Base-by-base conservation (phyloP, 2,113 vertebrate species). In the Cathartes aura region DNA sequence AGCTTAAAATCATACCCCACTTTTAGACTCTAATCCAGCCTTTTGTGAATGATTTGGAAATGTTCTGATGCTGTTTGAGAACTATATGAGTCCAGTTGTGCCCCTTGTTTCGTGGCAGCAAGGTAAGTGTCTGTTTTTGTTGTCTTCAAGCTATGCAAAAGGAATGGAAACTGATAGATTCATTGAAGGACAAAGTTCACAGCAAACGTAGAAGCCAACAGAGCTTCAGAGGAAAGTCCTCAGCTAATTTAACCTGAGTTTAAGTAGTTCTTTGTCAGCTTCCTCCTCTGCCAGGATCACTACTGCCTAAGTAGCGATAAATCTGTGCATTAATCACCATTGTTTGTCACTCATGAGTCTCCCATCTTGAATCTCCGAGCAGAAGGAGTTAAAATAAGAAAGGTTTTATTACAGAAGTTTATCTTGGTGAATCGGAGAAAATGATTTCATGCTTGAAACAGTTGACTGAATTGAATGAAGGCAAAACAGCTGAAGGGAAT, bases 401-500 rank as follows among this genome's bases (percentile, higher is more conserved):
- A 89, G 67, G 8, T 71, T 92, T 93, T 93, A 48, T 87, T 82
- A 29, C 74, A 80, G 60, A 43, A 52, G 18, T 20, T 89, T 89
- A 74, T 78, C 88, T 83, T 58, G 45, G 55, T 92, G 79, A 83
- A 92, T 94, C 74, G 80, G 78, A 75, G 48, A 91, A 90, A 93
- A 87, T 5, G 3, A 94, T 94, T 97, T 97, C 74, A 75, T 82
- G 84, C 84, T 94, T 88, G 71, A 56, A 92, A 91, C 73, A 92
- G 78, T 73, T 93, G 87, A 84, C 36, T 72, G 76, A 90, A 90
- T 89, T 87, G 56, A 90, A 27, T 75, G 64, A 91, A 94, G 83
- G 66, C 66, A 66, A 76, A 95, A 67, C 55, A 47, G 68, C 90
- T 92, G 56, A 92, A 95, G 56, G 86, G 80, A 68, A 58, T 62